Evolutionary conservation across 2,113 vertebrate species (phyloP).

Genomic region (Cynopterus brachyotis): DNA sequence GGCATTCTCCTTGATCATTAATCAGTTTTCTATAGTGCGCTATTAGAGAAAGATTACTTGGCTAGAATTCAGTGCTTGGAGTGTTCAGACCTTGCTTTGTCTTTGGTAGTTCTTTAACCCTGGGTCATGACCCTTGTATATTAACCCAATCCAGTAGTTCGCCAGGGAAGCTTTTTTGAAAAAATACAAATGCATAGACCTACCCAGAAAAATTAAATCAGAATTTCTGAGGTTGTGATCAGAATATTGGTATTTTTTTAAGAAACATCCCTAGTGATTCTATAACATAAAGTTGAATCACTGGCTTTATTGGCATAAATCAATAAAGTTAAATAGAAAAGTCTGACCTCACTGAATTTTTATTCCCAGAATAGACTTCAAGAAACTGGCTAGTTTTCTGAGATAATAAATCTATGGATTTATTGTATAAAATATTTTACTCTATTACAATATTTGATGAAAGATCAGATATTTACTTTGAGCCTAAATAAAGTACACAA

Average conservation of each 20-base stretch:
- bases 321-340: not conserved
- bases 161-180: not conserved
- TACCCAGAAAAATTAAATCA: not conserved
- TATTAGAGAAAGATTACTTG: not conserved
- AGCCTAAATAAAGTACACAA: not conserved
- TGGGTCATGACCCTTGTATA: not conserved
- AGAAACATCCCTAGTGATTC: not conserved
- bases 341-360: not conserved
- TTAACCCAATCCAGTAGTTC: not conserved
- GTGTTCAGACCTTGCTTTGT: not conserved
- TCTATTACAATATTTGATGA: not conserved
- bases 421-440: not conserved
- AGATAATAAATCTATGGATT: not conserved
- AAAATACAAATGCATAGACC: not conserved
- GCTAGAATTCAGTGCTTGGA: not conserved
- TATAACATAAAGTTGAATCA: not conserved
- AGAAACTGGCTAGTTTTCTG: not conserved
- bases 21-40: not conserved
- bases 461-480: not conserved
- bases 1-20: not conserved
- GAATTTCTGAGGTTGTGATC: not conserved
- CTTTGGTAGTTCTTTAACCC: not conserved
- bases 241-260: not conserved
- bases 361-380: not conserved
- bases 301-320: not conserved